Evolutionary conservation across 2,888 invertebrate genomes (phyloP), one percentile per base, ranked within the genome.

Genomic region (Aproaerema taeniolella): DNA sequence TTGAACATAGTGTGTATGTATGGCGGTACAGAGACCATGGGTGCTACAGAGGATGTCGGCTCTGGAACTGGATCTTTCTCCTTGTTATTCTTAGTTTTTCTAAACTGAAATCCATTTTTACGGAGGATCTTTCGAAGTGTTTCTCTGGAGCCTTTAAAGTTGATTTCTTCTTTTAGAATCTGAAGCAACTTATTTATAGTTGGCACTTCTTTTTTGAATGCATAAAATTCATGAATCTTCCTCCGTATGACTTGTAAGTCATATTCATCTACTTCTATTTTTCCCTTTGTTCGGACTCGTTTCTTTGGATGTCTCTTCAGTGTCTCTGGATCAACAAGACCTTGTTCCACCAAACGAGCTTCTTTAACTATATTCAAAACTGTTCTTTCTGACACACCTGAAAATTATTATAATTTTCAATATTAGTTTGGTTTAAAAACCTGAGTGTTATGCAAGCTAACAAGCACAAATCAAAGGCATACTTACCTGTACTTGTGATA

Each of bases 191-290:
- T 85, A 41, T 85, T 83, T 11, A 83, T 83, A 1, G 85, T 85
- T 0, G 85, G 85, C 2, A 85, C 85, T 58, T 85, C 85, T 57
- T 85, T 85, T 45, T 85, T 85, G 44, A 74, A 85, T 7, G 85
- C 69, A 45, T 85, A 85, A 52, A 85, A 85, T 48, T 85, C 85
- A n/a, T 85, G 83, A 17, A 85, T 82, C 50, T 83, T 83, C 34
- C 82, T 59, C 26, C 81, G 55, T 11, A 85, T 85, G 0, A 85
- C 81, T 65, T 81, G 80, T 16, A 85, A 56, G 43, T 85, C 83
- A 49, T 76, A 83, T 47, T 85, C 83, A 29, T 79, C 83, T 0
- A 85, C 80, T 57, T 85, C 85, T 41, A 85, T 85, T 51, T 77
- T 81, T 11, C 85, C 85, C 57, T 82, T 85, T 1, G 82, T 83